phyloP scores from a whole-genome alignment of 2,888 invertebrate genomes.

The Drosophila multiciliata region DNA sequence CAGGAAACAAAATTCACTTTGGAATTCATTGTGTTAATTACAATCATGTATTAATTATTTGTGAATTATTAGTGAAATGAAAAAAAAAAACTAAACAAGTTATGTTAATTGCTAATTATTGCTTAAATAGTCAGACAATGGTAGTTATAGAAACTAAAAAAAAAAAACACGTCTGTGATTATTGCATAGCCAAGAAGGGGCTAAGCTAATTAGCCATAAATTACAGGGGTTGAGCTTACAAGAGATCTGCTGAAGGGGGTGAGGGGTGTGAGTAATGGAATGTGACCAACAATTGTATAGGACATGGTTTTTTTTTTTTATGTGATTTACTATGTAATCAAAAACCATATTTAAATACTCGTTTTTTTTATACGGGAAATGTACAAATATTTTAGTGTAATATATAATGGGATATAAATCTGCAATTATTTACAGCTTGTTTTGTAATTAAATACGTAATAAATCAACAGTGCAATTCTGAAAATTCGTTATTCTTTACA shows the following conservation, averaged over 20 bases:
- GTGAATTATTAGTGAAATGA: conserved; percentile 9
- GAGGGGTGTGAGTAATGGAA: neutral
- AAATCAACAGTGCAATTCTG: neutral
- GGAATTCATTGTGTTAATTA: conserved; percentile 15
- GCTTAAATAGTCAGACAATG: conserved; percentile 41
- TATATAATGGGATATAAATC: conserved; percentile 1
- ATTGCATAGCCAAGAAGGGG: conserved; percentile 23
- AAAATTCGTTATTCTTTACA: neutral
- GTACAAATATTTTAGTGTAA: neutral
- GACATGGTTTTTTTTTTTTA: conserved; percentile 1
- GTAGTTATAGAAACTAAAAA: conserved; percentile 39
- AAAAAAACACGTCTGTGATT: conserved; percentile 33
- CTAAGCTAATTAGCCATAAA: conserved; percentile 41
- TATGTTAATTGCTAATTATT: conserved; percentile 60
- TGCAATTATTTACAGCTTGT: conserved; percentile 13
- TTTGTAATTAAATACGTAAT: conserved; percentile 8
- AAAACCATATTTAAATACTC: neutral
- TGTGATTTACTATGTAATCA: conserved; percentile 7
- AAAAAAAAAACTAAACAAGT: conserved; percentile 50
- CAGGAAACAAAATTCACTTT: conserved; percentile 16
- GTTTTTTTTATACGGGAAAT: neutral
- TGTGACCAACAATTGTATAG: neutral
- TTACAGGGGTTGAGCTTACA: conserved; percentile 29
- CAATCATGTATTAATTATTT: conserved; percentile 1
- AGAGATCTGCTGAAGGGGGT: neutral